phyloP scores from a whole-genome alignment of 92 coral and sea anemone species.

The Heteractis magnifica region DNA sequence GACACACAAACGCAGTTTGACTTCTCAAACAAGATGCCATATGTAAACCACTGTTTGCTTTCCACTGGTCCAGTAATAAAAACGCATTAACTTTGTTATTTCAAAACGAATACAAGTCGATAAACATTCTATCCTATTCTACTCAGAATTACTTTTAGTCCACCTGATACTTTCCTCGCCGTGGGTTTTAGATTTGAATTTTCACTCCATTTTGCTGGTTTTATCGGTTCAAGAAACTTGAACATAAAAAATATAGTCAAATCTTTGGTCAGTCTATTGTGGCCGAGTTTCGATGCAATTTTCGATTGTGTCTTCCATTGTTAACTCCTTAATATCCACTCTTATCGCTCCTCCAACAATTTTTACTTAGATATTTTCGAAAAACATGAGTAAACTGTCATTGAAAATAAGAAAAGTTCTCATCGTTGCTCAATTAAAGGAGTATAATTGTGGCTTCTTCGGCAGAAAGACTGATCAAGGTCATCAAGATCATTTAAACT shows the following conservation, averaged over 20 bases:
- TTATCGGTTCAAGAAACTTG: not conserved
- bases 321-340: not conserved
- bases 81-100: slow-evolving; percentile 12
- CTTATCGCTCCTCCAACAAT: not conserved
- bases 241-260: not conserved
- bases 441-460: not conserved
- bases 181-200: not conserved
- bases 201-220: not conserved
- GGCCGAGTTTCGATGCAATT: not conserved
- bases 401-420: not conserved
- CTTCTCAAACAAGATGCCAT: slow-evolving; percentile 11
- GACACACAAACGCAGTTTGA: slow-evolving; percentile 8
- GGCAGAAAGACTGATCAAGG: not conserved
- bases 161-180: not conserved
- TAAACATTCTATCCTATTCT: not conserved
- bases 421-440: not conserved
- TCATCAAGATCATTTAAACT: not conserved
- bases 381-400: not conserved
- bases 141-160: not conserved
- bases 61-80: slow-evolving; percentile 17
- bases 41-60: slow-evolving; percentile 17
- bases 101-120: slow-evolving; percentile 13
- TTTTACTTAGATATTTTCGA: not conserved
- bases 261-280: not conserved
- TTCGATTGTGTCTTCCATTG: not conserved